Percentiles rank a stretch among this genome's conserved stretches.
These are phyloP conservation scores for Zosterops lateralis DNA, from an alignment of 2,113 vertebrate genomes.

Conservation along the genomic window DNA sequence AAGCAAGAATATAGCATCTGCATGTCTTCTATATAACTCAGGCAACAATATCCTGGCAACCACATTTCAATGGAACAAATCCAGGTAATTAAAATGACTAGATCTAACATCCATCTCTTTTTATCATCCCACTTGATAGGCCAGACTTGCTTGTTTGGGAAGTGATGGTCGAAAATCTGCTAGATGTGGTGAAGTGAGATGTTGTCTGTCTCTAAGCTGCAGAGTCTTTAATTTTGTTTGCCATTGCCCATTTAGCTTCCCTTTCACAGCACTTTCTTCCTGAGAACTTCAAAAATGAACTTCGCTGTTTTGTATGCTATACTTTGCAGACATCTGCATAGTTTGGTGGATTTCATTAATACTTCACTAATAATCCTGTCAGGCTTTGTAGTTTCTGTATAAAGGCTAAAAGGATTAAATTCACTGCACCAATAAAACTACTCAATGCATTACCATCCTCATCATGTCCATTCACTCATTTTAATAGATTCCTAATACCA, in stretches of 20 bases:
- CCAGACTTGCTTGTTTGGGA: not conserved
- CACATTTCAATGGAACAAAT: slow-evolving; percentile 71
- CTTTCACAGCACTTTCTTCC: not conserved
- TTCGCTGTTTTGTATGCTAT: not conserved
- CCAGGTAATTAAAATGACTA: slow-evolving; percentile 65
- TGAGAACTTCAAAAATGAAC: not conserved
- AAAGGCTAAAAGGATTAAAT: not conserved
- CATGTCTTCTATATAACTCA: slow-evolving; percentile 58
- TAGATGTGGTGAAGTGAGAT: not conserved
- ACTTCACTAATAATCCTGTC: not conserved
- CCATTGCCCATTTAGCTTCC: not conserved
- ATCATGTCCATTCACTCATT: not conserved
- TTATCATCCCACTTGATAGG: slow-evolving; percentile 55
- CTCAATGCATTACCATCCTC: not conserved
- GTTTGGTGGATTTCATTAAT: not conserved
- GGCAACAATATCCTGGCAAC: slow-evolving; percentile 89
- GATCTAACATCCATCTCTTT: slow-evolving; percentile 46
- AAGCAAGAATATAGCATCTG: slow-evolving; percentile 58
- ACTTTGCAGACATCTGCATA: not conserved
- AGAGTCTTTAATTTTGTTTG: not conserved
- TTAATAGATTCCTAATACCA: not conserved
- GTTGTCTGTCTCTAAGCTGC: not conserved
- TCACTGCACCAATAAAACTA: not conserved
- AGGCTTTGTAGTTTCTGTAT: not conserved
- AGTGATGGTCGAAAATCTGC: not conserved